Percentiles rank a stretch among this genome's conserved stretches.
Evolutionary conservation across 2,888 invertebrate species (phyloP).

Genomic region (Epinotia bilunana): DNA sequence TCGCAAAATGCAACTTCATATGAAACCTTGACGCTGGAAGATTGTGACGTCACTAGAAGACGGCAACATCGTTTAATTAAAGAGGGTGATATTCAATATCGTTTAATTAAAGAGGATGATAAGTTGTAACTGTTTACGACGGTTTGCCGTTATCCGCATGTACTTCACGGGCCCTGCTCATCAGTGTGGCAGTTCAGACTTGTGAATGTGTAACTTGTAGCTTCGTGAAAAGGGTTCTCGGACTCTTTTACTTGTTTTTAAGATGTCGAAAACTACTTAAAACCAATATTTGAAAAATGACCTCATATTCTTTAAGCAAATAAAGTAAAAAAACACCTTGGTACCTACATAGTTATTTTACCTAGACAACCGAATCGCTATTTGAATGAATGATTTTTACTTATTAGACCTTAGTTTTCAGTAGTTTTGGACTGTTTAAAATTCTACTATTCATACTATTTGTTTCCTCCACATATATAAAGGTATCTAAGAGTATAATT

Average conservation of each 20-base stretch:
- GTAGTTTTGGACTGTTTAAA: constrained; percentile 9
- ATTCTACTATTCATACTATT: not conserved
- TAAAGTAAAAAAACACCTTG: not conserved
- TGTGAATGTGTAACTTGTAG: too few species aligned
- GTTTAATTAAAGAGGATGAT: too few species aligned
- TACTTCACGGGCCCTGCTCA: too few species aligned
- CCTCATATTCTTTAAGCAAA: constrained; percentile 6
- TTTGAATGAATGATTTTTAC: not conserved
- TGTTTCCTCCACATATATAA: constrained; percentile 12
- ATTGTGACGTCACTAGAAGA: too few species aligned
- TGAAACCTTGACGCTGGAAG: too few species aligned
- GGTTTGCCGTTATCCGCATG: too few species aligned
- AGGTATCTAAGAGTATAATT: constrained; percentile 33
- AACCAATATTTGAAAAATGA: constrained; percentile 13
- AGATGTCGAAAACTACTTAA: constrained; percentile 14
- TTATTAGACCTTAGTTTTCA: not conserved
- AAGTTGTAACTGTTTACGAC: too few species aligned
- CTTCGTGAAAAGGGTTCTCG: too few species aligned
- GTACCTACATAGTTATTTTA: not conserved
- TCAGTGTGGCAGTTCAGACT: too few species aligned
- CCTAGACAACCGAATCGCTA: not conserved
- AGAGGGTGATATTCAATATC: too few species aligned
- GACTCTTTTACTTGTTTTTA: not conserved
- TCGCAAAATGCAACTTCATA: too few species aligned
- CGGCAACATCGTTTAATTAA: too few species aligned